Base-by-base conservation (phyloP, 1,140 invertebrate genomes). In the Cyclina sinensis region DNA sequence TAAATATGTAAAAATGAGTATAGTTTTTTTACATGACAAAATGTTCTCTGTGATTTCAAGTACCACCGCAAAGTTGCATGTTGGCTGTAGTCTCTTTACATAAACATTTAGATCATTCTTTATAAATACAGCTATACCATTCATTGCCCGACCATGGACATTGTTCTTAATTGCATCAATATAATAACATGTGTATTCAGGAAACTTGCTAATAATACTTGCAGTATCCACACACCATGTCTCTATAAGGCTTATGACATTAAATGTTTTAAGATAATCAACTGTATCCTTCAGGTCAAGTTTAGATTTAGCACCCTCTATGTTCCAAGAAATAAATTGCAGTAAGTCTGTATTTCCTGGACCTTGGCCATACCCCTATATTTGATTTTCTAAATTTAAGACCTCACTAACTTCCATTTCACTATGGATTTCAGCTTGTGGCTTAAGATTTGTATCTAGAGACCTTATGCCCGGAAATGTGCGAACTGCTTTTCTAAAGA, bases 241-340 rank as follows among this genome's bases (percentile, higher is more conserved):
- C 27, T 62, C 57, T 62, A 62, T 12, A 62, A 62, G 57, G n/a
- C 57, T 62, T n/a, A 62, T 62, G 18, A 62, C 57, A 62, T 62
- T n/a, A 62, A 62, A 62, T 62, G 57, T 12, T 62, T 62, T 62
- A 62, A 62, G 57, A 62, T 62, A 62, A 12, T 62, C n/a, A 9
- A 62, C 57, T 12, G 57, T 62, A 27, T 62, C 57, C n/a, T 12
- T n/a, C 9, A 9, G 7, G n/a, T 62, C n/a, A n/a, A 62, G 57
- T 62, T 62, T 62, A 62, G 57, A n/a, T 9, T 62, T 62, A 21
- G 57, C 57, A 62, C 57, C 57, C n/a, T 62, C 57, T 62, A 62
- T 62, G n/a, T 62, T 62, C 57, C 57, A 62, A 62, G 57, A 62
- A 62, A 62, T 24, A 62, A 62, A 62, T n/a, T 62, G 9, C 5